Base-by-base conservation (phyloP, 2,797 vertebrate species). In the Sus cebifrons region DNA sequence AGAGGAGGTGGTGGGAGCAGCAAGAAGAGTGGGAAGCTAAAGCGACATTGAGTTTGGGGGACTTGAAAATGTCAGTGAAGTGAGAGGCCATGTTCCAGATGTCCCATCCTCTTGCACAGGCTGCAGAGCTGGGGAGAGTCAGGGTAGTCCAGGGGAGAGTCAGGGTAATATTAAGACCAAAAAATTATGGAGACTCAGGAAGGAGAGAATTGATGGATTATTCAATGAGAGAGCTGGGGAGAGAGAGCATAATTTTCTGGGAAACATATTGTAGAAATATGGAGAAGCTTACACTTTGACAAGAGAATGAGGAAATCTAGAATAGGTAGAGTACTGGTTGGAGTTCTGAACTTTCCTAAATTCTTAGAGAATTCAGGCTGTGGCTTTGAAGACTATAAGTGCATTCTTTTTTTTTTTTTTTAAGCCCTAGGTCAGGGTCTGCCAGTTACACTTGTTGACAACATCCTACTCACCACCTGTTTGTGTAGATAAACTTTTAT, bases 401-500 rank as follows among this genome's bases (percentile, higher is more conserved):
- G 20, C 56, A 29, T 91, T 49, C 17, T 67, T 95, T 91, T 49
- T 49, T 49, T 9, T 49, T 49, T 85, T 73, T 62, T 17, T 94
- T 78, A 36, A 70, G 29, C 2, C 90, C n/a, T 73, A 17, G 64
- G 83, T 17, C 3, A 78, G 14, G 36, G 58, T 65, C 18, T 1
- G 52, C 9, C 65, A 92, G 78, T 20, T 77, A 44, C 3, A 49
- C 56, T 58, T 54, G 77, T 49, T 75, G 54, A 49, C 6, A 75
- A 82, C 62, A 67, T 95, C 49, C 32, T 89, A 49, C 21, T n/a
- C 20, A 71, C 29, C 23, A 64, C 14, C 14, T 89, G 58, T 52
- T 83, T 91, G 86, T 58, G 36, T 89, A 73, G 93, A 82, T 86
- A 79, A 89, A 79, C 20, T 75, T 96, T 49, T 36, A 79, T 25